Percentiles rank a stretch among this genome's conserved stretches.
Conservation (phyloP, 1,140 invertebrate species). For the Chionoecetes opilio region DNA sequence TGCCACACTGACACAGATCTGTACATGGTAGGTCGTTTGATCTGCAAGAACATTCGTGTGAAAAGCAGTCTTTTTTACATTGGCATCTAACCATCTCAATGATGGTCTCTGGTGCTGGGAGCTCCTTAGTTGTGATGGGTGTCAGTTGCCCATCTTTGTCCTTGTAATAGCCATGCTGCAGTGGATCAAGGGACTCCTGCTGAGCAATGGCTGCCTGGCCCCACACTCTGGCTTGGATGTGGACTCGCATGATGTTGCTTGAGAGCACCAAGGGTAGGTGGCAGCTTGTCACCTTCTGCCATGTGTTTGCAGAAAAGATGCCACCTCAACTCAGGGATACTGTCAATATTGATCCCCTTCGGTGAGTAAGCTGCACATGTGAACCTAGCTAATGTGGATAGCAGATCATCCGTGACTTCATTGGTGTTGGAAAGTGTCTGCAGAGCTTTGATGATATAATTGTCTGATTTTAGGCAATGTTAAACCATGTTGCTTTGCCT, state of each 20-base stretch:
- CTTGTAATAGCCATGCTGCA: neutral
- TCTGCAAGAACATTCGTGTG: too few relatives aligned
- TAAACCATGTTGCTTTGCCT: neutral
- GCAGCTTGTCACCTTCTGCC: conserved; percentile 32
- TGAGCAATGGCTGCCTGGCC: conserved; percentile 1
- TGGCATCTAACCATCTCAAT: conserved; percentile 30
- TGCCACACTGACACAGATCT: neutral
- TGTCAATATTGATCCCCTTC: neutral
- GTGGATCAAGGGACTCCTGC: neutral
- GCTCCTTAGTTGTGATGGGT: neutral
- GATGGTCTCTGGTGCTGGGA: neutral
- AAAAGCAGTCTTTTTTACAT: neutral
- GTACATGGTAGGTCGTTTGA: neutral
- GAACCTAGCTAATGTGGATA: neutral
- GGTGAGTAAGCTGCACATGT: too few relatives aligned
- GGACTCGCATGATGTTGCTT: conserved; percentile 9
- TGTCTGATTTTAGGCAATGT: too few relatives aligned
- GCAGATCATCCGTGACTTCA: neutral
- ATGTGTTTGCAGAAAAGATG: conserved; percentile 25
- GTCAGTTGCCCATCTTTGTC: neutral
- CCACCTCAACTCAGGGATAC: conserved; percentile 3
- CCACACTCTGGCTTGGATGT: neutral
- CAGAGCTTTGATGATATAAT: neutral
- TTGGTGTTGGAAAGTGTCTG: neutral
- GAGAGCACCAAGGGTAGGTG: neutral